Conservation (phyloP, 2,797 vertebrate genomes). For the Tadarida brasiliensis region DNA sequence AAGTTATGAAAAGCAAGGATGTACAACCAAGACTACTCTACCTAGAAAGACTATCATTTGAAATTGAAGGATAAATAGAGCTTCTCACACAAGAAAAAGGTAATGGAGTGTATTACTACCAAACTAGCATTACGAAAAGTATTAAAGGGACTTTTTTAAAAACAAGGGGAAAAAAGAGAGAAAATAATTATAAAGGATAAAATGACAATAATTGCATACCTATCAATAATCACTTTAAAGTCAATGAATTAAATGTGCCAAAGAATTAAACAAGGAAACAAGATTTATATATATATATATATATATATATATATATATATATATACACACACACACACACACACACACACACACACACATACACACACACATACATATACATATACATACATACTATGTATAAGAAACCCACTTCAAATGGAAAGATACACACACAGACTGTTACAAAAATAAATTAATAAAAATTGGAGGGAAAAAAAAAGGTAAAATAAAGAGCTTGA, state of each 20-base stretch:
- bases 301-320: too few species aligned
- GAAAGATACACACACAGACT: too few species aligned
- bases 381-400: too few species aligned
- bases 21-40: not conserved
- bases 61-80: not conserved
- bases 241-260: not conserved
- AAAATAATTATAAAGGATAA: not conserved
- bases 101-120: not conserved
- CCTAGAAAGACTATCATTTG: not conserved
- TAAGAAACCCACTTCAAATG: too few species aligned
- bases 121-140: not conserved
- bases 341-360: too few species aligned
- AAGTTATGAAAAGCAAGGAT: not conserved
- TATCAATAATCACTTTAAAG: not conserved
- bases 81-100: not conserved
- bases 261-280: too few species aligned
- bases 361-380: too few species aligned
- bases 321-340: too few species aligned
- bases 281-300: too few species aligned
- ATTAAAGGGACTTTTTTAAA: not conserved
- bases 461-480: too few species aligned
- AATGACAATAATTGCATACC: not conserved
- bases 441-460: too few species aligned
- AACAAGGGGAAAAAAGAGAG: not conserved
- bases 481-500: too few species aligned